These are phyloP conservation scores for Tigriopus californicus DNA, from an alignment of 2,888 invertebrate genomes.

Conservation along the genomic window DNA sequence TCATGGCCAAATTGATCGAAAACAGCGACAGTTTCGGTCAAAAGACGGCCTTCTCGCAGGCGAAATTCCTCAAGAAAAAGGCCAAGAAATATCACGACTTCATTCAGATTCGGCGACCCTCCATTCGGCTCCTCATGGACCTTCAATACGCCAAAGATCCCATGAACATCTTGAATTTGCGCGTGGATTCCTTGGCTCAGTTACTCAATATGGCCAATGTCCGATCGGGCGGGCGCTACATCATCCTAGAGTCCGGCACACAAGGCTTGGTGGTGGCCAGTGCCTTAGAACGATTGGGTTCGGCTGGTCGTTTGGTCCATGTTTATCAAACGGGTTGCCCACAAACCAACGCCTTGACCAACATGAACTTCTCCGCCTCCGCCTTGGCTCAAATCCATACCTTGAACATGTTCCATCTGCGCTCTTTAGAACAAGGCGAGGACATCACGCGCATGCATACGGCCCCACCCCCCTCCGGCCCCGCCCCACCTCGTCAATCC, in stretches of 20 bases:
- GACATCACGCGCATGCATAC: background rate
- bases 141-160: slow-evolving; percentile 28
- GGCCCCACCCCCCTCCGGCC: background rate
- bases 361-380: slow-evolving; percentile 6
- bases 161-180: slow-evolving; percentile 36
- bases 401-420: slow-evolving; percentile 7
- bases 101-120: slow-evolving; percentile 57
- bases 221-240: slow-evolving; percentile 46
- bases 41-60: slow-evolving; percentile 70
- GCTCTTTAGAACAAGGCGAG: slow-evolving; percentile 2
- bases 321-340: slow-evolving; percentile 21
- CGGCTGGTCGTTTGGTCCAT: slow-evolving; percentile 37
- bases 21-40: slow-evolving; percentile 73
- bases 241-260: slow-evolving; percentile 73
- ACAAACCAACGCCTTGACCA: slow-evolving; percentile 13
- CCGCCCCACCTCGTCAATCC: background rate
- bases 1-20: slow-evolving; percentile 65
- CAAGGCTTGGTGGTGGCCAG: slow-evolving; percentile 66
- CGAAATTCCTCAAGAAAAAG: slow-evolving; percentile 57
- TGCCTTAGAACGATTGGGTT: slow-evolving; percentile 47
- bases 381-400: background rate
- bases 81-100: slow-evolving; percentile 78
- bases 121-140: slow-evolving; percentile 57
- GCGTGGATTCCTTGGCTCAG: slow-evolving; percentile 75
- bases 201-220: slow-evolving; percentile 63